Base-by-base conservation (phyloP, 2,797 vertebrate species). In the Muscicapa comitata region DNA sequence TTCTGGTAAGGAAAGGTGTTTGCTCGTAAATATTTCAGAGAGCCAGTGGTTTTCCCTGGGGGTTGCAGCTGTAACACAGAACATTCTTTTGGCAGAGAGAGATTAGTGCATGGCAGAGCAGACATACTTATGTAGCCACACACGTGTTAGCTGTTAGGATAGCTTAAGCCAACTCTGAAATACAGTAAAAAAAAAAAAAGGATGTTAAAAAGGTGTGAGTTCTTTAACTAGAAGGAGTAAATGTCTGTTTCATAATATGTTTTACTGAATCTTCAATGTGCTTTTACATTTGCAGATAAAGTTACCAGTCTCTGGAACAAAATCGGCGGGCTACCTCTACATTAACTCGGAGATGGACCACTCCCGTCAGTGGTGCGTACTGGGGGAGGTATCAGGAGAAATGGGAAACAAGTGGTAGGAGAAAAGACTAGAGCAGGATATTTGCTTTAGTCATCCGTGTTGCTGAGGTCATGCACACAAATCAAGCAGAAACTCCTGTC, bases 281-380 rank as follows among this genome's bases (percentile, higher is more conserved):
- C 17, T 82, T 94, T 72, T 80, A 26, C 11, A 23, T 73, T 55
- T 83, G 45, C 96, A 99, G 98, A 91, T 99, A 42, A 99, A 99
- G 98, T 98, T 99, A 75, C 99, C 99, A 0, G 98, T 99, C 26
- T 98, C 98, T 28, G 99, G 99, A 33, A 79, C 95, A 31, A 98
- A 97, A 81, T 97, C 92, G 3, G 97, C 97, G 0, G 99, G 98
- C 35, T 97, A 98, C 77, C 97, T 99, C 58, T 98, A 97, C 15
- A 97, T 98, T 7, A 92, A 65, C 21, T 98, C 98, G 3, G 54
- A 93, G 66, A 98, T 98, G 97, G 98, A 98, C 58, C 74, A 96
- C 15, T 47, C 94, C 13, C 95, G 33, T 31, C 97, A 96, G 55
- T 95, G 98, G 98, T 99, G 81, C 0, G 93, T 75, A 65, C 50